phyloP scores from a whole-genome alignment of 2,797 vertebrate genomes.

The Pelochelys cantorii region DNA sequence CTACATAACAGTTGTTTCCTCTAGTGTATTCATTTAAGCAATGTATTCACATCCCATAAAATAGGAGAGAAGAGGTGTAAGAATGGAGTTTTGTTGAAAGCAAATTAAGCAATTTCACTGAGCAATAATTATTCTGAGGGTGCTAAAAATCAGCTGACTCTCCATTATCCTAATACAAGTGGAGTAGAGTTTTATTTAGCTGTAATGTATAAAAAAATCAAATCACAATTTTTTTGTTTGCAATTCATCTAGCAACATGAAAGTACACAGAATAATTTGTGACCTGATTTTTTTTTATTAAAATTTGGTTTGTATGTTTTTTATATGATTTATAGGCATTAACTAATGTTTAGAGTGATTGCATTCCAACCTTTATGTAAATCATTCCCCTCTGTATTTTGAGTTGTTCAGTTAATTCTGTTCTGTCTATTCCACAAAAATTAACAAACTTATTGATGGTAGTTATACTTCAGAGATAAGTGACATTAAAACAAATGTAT shows the following conservation, averaged over 20 bases:
- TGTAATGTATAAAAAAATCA: background rate
- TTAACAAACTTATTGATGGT: background rate
- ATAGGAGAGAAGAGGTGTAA: fast-evolving
- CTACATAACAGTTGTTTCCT: fast-evolving
- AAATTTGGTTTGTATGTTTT: background rate
- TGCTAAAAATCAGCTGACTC: fast-evolving
- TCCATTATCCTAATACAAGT: background rate
- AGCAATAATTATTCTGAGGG: background rate
- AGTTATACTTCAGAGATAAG: background rate
- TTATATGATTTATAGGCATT: background rate
- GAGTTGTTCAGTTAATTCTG: background rate
- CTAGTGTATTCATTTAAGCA: fast-evolving
- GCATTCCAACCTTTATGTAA: background rate
- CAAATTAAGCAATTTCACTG: background rate
- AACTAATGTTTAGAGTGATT: background rate
- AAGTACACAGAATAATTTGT: background rate
- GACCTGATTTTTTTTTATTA: background rate
- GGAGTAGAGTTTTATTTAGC: fast-evolving
- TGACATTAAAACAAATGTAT: background rate
- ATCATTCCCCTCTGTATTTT: background rate
- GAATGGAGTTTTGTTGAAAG: background rate
- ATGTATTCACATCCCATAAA: background rate
- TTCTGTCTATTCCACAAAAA: background rate
- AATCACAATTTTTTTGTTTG: background rate
- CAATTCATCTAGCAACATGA: background rate